Evolutionary conservation across 2,888 invertebrate genomes (phyloP).

Genomic region (Polyommatus icarus): DNA sequence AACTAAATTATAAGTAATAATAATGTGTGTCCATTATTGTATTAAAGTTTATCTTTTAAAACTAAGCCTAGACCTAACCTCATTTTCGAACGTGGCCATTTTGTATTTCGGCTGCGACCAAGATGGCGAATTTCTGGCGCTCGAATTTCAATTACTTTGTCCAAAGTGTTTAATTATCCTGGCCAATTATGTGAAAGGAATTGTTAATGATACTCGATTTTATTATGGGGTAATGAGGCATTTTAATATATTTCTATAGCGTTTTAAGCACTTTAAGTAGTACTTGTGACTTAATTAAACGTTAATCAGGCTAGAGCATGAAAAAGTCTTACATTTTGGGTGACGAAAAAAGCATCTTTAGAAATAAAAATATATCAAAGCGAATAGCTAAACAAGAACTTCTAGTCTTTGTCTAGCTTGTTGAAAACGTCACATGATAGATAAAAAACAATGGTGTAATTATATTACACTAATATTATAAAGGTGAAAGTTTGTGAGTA

Average conservation of each 20-base stretch:
- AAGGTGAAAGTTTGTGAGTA: too few species aligned
- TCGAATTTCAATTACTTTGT: conserved; percentile 7
- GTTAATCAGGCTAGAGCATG: not conserved
- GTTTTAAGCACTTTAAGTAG: not conserved
- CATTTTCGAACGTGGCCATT: not conserved
- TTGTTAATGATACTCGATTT: not conserved
- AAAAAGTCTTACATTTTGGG: not conserved
- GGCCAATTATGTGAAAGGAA: conserved; percentile 16
- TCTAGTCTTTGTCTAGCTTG: too few species aligned
- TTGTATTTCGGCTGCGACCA: not conserved
- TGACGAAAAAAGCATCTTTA: too few species aligned
- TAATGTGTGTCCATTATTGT: too few species aligned
- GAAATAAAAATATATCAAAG: too few species aligned
- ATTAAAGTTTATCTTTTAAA: not conserved
- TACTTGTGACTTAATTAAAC: not conserved
- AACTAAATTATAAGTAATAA: too few species aligned
- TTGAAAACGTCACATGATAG: too few species aligned
- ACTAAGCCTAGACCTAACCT: not conserved
- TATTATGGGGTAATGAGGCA: not conserved
- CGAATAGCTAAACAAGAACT: too few species aligned
- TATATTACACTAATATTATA: too few species aligned
- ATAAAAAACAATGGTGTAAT: too few species aligned
- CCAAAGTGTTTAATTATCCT: conserved; percentile 20
- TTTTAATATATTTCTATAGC: not conserved
- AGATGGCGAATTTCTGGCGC: not conserved